These are phyloP conservation scores for Dendronephthya gigantea DNA, from an alignment of 64 coral and sea anemone genomes.

Conservation along the genomic window DNA sequence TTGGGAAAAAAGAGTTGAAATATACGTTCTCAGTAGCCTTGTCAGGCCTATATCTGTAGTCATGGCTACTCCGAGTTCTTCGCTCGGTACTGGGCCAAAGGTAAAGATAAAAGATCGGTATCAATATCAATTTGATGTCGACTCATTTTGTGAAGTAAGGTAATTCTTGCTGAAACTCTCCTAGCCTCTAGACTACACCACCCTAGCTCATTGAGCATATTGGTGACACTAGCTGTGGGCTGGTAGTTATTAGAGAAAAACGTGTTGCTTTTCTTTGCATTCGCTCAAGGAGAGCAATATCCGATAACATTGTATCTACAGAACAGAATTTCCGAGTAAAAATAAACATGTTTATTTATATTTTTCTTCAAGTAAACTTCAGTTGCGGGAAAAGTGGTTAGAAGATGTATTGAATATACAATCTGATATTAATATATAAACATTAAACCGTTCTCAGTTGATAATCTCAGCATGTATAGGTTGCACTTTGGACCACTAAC, in stretches of 20 bases:
- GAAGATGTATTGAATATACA: too few species aligned
- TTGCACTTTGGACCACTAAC: too few species aligned
- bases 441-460: too few species aligned
- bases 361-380: too few species aligned
- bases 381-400: too few species aligned
- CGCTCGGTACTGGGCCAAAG: neutral
- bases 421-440: too few species aligned
- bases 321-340: too few species aligned
- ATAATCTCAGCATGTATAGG: too few species aligned
- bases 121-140: conserved; percentile 3
- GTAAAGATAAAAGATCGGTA: conserved; percentile 5
- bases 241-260: conserved; percentile 45
- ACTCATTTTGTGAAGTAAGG: conserved; percentile 39
- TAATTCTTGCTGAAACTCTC: conserved; percentile 25
- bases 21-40: conserved; percentile 33
- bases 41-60: conserved; percentile 5
- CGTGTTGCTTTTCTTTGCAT: conserved; percentile 40
- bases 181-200: conserved; percentile 36
- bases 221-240: conserved; percentile 45
- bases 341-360: too few species aligned
- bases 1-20: conserved; percentile 43
- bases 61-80: conserved; percentile 18
- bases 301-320: too few species aligned
- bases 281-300: conserved; percentile 33
- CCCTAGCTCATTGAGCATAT: conserved; percentile 39